These are phyloP conservation scores for Laupala kohalensis DNA, from an alignment of 1,140 invertebrate genomes.

Conservation along the genomic window DNA sequence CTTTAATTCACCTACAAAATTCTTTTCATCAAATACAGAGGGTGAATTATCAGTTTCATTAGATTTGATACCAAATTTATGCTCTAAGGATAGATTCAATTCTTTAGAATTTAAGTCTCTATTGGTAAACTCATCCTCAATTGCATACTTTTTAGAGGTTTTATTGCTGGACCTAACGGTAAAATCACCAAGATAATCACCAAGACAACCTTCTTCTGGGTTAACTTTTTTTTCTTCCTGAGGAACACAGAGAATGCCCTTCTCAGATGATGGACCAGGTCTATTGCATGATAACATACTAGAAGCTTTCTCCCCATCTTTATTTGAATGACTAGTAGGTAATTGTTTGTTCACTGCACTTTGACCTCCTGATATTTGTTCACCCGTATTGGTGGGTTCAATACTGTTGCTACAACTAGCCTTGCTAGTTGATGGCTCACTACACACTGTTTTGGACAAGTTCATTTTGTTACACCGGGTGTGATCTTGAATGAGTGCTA, in stretches of 20 bases:
- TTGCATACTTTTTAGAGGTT: background rate
- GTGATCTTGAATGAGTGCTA: constrained; percentile 34
- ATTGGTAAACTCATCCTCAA: background rate
- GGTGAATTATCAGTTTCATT: background rate
- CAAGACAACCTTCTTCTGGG: background rate
- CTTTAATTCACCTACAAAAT: background rate
- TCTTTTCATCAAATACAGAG: background rate
- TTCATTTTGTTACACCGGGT: background rate
- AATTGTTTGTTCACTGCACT: background rate
- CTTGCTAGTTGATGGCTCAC: background rate
- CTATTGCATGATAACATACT: background rate
- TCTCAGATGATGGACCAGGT: background rate
- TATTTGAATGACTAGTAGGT: background rate
- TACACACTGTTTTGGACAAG: background rate
- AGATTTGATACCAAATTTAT: too few relatives aligned
- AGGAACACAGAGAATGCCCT: background rate
- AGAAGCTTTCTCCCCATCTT: too few relatives aligned
- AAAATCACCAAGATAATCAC: background rate
- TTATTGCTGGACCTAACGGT: too few relatives aligned
- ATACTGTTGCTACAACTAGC: background rate
- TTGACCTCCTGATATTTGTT: background rate
- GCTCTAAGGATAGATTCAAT: too few relatives aligned
- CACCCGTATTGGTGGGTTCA: background rate
- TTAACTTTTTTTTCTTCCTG: background rate
- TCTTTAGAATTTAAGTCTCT: background rate